A percentile compares a stretch with the other conserved stretches of the same genome.
Evolutionary conservation across 1,140 invertebrate species (phyloP).

Genomic region (Babylonia areolata): DNA sequence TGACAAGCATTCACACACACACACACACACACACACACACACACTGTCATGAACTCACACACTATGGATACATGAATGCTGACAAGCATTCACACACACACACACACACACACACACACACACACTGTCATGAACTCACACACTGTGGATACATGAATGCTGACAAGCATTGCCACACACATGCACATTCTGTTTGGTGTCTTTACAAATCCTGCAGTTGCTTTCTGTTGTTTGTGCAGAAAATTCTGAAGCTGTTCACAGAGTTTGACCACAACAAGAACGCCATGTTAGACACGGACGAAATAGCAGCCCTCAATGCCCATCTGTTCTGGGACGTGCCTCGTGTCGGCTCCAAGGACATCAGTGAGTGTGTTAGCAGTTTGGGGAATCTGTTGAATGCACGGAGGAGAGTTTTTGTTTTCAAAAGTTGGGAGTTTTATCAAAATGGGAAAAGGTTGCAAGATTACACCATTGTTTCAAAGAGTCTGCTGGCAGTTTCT

Average conservation of each 20-base stretch:
- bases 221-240: conserved; percentile 51
- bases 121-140: neutral
- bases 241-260: conserved; percentile 51
- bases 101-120: neutral
- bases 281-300: conserved; percentile 58
- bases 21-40: neutral
- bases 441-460: too few relatives aligned
- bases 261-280: conserved; percentile 63
- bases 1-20: neutral
- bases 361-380: too few relatives aligned
- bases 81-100: neutral
- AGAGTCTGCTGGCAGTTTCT: too few relatives aligned
- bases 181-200: neutral
- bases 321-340: conserved; percentile 64
- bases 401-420: too few relatives aligned
- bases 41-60: too few relatives aligned
- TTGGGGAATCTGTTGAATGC: too few relatives aligned
- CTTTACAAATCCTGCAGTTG: neutral
- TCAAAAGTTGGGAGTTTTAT: too few relatives aligned
- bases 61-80: neutral
- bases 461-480: too few relatives aligned
- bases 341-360: conserved; percentile 57
- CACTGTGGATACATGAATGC: neutral
- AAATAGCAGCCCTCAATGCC: conserved; percentile 61
- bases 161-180: neutral